Evolutionary conservation across 1,140 invertebrate species (phyloP).

Genomic region (Dryas iulia): DNA sequence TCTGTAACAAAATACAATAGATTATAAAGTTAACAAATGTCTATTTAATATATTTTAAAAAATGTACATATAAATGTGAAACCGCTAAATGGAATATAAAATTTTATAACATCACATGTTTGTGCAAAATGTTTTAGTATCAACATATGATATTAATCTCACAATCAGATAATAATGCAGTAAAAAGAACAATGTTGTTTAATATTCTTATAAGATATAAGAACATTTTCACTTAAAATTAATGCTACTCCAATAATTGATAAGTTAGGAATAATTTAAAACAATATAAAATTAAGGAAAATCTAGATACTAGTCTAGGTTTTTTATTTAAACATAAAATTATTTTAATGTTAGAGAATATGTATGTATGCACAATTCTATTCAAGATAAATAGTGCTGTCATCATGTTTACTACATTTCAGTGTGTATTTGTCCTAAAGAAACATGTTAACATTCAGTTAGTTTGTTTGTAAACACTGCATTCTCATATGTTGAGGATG

Average conservation of each 20-base stretch:
- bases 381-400: conserved; percentile 3
- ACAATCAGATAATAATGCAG: background rate
- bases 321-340: too few species aligned
- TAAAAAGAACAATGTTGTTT: too few species aligned
- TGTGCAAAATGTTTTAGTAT: background rate
- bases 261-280: too few species aligned
- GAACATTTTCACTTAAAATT: too few species aligned
- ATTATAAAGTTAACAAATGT: background rate
- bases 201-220: too few species aligned
- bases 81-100: too few species aligned
- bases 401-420: background rate
- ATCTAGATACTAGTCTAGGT: too few species aligned
- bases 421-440: background rate
- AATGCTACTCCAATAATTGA: too few species aligned
- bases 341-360: too few species aligned
- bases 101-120: too few species aligned
- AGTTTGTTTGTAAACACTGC: conserved; percentile 30
- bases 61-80: background rate
- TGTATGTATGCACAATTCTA: background rate
- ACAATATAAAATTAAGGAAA: too few species aligned
- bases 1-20: conserved; percentile 80
- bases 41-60: background rate
- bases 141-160: background rate
- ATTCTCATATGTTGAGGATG: background rate
- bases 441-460: conserved; percentile 2